phyloP scores from a whole-genome alignment of 2,888 invertebrate genomes.

The Lacanobia oleracea region DNA sequence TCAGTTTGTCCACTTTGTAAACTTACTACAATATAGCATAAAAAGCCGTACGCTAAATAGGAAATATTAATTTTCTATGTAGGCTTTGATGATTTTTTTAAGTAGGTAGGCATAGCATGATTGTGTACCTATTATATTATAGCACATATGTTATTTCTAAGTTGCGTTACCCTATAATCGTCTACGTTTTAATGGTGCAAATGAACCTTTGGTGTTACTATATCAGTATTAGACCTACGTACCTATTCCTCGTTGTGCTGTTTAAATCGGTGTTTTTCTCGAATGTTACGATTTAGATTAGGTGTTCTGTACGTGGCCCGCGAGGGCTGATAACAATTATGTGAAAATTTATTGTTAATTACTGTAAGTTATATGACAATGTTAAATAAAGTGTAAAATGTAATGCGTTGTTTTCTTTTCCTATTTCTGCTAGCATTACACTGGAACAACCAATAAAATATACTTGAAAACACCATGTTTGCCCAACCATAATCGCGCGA shows the following conservation, averaged over 20 bases:
- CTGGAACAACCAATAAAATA: no score
- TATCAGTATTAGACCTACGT: slow-evolving; percentile 52
- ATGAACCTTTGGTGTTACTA: slow-evolving; percentile 47
- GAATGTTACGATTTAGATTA: slow-evolving; percentile 74
- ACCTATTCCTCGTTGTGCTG: slow-evolving; percentile 61
- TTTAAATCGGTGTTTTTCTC: slow-evolving; percentile 71
- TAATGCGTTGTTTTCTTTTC: slow-evolving; percentile 48
- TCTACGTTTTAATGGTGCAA: slow-evolving; percentile 52
- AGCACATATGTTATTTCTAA: slow-evolving; percentile 16
- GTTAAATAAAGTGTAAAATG: slow-evolving; percentile 88
- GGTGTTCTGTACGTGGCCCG: slow-evolving; percentile 75
- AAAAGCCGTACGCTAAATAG: slow-evolving; percentile 5
- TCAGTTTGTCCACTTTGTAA: slow-evolving; percentile 21
- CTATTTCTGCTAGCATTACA: background rate
- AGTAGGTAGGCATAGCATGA: slow-evolving; percentile 37
- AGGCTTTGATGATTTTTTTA: slow-evolving; percentile 16
- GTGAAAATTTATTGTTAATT: slow-evolving; percentile 84
- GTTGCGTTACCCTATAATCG: slow-evolving; percentile 42
- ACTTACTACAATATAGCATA: background rate
- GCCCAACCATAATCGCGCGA: no score
- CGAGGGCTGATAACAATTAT: slow-evolving; percentile 70
- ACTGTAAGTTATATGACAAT: slow-evolving; percentile 87
- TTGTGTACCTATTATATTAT: slow-evolving; percentile 23
- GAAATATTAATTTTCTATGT: slow-evolving; percentile 22
- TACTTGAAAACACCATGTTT: no score